Percentiles rank a stretch among this genome's conserved stretches.
Conservation (phyloP, 2,888 invertebrate species). For the Xestoiulus laeticollis region DNA sequence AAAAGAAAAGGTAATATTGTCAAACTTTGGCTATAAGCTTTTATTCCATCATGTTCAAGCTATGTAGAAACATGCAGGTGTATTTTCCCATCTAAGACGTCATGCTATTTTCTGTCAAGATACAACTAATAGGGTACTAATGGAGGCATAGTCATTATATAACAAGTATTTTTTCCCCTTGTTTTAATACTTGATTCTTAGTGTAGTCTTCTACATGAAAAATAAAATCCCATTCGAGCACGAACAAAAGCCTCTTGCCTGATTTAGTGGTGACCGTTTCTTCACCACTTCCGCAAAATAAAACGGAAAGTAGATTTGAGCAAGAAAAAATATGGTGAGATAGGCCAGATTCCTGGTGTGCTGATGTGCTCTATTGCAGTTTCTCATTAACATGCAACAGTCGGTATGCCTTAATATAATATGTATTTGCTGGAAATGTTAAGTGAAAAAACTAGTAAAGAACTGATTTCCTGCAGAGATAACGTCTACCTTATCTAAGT, state of each 20-base stretch:
- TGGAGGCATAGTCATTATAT: neutral
- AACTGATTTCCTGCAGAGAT: slow-evolving; percentile 29
- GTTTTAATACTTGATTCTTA: neutral
- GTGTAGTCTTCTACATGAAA: neutral
- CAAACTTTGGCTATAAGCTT: too few relatives aligned
- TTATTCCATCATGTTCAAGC: too few relatives aligned
- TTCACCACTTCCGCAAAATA: neutral
- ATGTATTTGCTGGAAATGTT: neutral
- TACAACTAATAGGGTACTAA: neutral
- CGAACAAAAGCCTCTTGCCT: slow-evolving; percentile 14
- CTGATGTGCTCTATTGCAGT: slow-evolving; percentile 33
- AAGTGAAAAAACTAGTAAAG: slow-evolving; percentile 19
- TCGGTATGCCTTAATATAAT: neutral
- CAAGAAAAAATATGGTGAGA: neutral
- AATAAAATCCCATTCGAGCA: neutral
- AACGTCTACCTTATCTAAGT: slow-evolving; percentile 15
- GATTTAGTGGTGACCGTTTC: neutral
- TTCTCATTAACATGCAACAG: slow-evolving; percentile 20
- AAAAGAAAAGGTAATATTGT: too few relatives aligned
- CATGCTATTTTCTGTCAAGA: neutral
- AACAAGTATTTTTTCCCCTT: neutral
- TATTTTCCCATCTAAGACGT: too few relatives aligned
- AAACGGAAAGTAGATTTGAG: slow-evolving; percentile 11
- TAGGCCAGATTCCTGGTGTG: slow-evolving; percentile 15
- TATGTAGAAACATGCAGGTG: too few relatives aligned